Conservation (phyloP, 1,140 invertebrate genomes). For the Aplysia californica region DNA sequence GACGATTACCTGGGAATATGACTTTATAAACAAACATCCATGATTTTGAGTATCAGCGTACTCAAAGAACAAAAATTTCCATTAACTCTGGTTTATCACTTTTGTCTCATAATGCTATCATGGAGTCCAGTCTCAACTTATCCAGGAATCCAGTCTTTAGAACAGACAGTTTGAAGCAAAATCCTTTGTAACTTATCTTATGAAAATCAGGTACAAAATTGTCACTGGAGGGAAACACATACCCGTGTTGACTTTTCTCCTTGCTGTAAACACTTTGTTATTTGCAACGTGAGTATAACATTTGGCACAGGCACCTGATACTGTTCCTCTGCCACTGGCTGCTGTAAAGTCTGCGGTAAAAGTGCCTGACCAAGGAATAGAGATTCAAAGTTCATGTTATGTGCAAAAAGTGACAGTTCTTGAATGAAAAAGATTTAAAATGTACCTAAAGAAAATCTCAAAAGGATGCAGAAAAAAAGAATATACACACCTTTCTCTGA, state of each 20-base stretch:
- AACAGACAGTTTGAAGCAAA: not conserved
- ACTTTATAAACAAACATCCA: constrained; percentile 1
- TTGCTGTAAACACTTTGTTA: constrained; percentile 14
- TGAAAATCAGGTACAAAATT: not conserved
- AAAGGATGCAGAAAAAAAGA: no score
- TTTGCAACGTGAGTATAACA: constrained; percentile 30
- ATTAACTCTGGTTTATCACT: not conserved
- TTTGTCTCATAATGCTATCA: not conserved
- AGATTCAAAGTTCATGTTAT: no score
- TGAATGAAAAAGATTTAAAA: no score
- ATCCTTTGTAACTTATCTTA: not conserved
- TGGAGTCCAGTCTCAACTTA: not conserved
- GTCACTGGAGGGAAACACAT: not conserved
- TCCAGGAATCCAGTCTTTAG: no score
- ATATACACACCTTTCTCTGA: no score
- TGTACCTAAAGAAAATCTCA: no score
- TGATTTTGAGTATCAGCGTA: not conserved
- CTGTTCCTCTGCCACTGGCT: not conserved
- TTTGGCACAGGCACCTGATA: constrained; percentile 23
- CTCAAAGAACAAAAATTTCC: not conserved
- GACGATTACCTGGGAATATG: no score
- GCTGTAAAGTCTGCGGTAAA: no score
- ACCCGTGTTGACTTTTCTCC: not conserved
- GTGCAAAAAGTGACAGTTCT: no score
- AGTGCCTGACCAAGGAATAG: no score